Base-by-base conservation (phyloP, 2,888 invertebrate genomes). In the Thelaira solivaga region DNA sequence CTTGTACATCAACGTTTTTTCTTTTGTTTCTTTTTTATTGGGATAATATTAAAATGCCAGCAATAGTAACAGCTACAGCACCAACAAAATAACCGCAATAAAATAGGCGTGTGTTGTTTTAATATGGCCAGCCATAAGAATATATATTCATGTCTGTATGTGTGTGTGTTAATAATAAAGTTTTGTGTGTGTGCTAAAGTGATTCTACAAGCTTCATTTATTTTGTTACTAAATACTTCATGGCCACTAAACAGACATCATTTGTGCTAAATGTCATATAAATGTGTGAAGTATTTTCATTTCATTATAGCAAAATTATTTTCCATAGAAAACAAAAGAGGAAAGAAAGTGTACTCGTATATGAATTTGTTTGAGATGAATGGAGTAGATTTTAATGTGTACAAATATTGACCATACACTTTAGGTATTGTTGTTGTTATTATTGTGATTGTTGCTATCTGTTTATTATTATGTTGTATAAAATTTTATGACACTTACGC, bases 221-320 rank as follows among this genome's bases (percentile, higher is more conserved):
- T 78, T 65, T 45, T 57, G 51, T 53, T n/a, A n/a, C 53, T 65
- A 74, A 74, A 78, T 78, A 69, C 74, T 74, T 78, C 64, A 74
- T 74, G 69, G 74, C 74, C 69, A 74, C 74, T 78, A 74, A 78
- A 55, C 69, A 64, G 77, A 57, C 64, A 64, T 69, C 62, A 68
- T 73, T 67, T 77, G 57, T 51, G 68, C 64, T 73, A 64, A 74
- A 69, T 78, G 64, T 51, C 57, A 69, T 78, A n/a, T n/a, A 68
- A 78, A 74, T 73, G 74, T 78, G 68, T 74, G 68, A 78, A 78
- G 68, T 78, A 78, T 73, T 74, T 62, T 74, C 55, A 18, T 72
- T 62, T 62, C 18, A 31, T 57, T 72, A 18, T 34, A 24, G 18
- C 10, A 36, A 10, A 29, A 13, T 47, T 39, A 51, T 20, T 45